Conservation (phyloP, 1,140 invertebrate genomes). For the Copidosoma floridanum region DNA sequence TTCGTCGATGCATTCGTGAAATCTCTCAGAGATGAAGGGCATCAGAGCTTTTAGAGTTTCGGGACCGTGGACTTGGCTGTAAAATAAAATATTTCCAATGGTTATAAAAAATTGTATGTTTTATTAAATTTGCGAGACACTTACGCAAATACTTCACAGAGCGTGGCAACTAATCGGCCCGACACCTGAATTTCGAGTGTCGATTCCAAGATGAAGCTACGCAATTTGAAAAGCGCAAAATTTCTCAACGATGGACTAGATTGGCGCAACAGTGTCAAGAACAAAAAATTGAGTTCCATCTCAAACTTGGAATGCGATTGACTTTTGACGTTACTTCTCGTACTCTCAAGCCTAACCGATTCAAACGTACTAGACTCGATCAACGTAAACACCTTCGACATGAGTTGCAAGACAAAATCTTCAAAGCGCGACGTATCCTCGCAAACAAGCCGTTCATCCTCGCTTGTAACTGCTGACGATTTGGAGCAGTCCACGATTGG, state of each 20-base stretch:
- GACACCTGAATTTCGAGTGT: constrained; percentile 82
- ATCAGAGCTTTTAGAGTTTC: constrained; percentile 71
- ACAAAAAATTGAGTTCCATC: constrained; percentile 54
- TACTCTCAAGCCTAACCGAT: constrained; percentile 64
- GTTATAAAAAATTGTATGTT: too few relatives aligned
- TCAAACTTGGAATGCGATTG: constrained; percentile 63
- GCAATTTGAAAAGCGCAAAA: constrained; percentile 72
- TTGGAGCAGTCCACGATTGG: constrained; percentile 83
- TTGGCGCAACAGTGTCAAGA: constrained; percentile 53
- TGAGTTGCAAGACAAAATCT: constrained; percentile 83
- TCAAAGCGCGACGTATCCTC: constrained; percentile 83
- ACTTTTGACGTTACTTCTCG: constrained; percentile 46
- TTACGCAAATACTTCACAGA: constrained; percentile 66
- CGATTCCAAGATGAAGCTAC: constrained; percentile 68
- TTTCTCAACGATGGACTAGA: constrained; percentile 58
- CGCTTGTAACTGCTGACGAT: constrained; percentile 64
- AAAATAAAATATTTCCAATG: too few relatives aligned
- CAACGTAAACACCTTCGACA: constrained; percentile 74
- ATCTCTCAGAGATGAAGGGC: constrained; percentile 66
- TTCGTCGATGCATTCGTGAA: constrained; percentile 58
- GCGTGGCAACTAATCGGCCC: constrained; percentile 68
- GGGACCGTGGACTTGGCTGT: constrained; percentile 59
- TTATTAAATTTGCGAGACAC: too few relatives aligned
- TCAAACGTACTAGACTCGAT: constrained; percentile 74
- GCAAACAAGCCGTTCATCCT: constrained; percentile 75